phyloP scores from a whole-genome alignment of 2,113 vertebrate genomes.

The Plotosus lineatus region DNA sequence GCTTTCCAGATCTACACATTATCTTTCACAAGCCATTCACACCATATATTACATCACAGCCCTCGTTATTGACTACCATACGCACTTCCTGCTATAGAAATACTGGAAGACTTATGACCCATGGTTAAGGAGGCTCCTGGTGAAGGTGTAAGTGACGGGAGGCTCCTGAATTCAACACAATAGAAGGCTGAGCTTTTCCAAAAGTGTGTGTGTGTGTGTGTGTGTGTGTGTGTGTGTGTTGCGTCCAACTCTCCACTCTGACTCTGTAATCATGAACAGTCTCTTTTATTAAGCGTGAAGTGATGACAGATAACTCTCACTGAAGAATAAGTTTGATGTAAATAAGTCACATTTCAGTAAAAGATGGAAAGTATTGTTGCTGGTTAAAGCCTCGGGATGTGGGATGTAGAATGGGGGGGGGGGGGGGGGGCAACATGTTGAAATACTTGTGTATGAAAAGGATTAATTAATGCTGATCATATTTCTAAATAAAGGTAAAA shows the following conservation, averaged over 20 bases:
- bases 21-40: conserved; percentile 53
- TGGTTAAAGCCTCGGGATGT: too few relatives aligned
- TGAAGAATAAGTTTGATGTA: background rate
- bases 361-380: background rate
- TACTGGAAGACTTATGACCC: conserved; percentile 55
- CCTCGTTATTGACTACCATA: conserved; percentile 56
- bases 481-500: background rate
- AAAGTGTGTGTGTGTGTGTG: background rate
- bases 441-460: background rate
- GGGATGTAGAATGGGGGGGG: too few relatives aligned
- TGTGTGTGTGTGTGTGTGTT: background rate
- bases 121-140: conserved; percentile 41
- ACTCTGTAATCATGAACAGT: background rate
- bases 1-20: conserved; percentile 55
- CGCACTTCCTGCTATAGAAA: conserved; percentile 62
- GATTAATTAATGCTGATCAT: background rate
- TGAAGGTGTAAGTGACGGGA: conserved; percentile 40
- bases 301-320: background rate
- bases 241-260: background rate
- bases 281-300: background rate
- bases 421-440: too few relatives aligned
- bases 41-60: conserved; percentile 58
- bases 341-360: background rate
- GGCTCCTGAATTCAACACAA: conserved; percentile 41
- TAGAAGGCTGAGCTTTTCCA: conserved; percentile 17